Evolutionary conservation across 1,140 invertebrate genomes (phyloP).

Genomic region (Helicoverpa armigera): DNA sequence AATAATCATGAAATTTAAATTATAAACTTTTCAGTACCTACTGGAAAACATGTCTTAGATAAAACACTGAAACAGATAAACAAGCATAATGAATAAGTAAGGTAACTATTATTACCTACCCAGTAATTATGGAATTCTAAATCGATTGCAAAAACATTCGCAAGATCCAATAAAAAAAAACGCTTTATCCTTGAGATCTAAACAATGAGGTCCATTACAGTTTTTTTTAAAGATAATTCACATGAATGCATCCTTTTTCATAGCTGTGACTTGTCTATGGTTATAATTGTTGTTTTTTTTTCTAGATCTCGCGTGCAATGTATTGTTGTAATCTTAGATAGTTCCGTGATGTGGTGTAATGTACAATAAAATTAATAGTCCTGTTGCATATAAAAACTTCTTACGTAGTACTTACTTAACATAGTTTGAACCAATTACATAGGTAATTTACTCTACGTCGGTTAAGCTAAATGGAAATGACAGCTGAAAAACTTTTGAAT

Average conservation of each 20-base stretch:
- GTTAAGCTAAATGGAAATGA: too few species aligned
- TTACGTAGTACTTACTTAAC: too few species aligned
- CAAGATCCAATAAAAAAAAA: constrained; percentile 13
- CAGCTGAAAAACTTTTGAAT: too few species aligned
- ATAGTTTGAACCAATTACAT: too few species aligned
- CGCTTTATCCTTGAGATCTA: constrained; percentile 36
- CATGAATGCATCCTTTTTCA: constrained; percentile 74
- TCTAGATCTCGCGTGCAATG: constrained; percentile 43
- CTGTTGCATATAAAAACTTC: too few species aligned
- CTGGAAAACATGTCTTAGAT: not conserved
- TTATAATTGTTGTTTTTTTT: constrained; percentile 23
- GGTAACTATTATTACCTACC: not conserved
- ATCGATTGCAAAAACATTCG: constrained; percentile 24
- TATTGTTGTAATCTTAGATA: constrained; percentile 28
- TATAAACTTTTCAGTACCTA: too few species aligned
- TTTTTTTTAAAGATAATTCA: constrained; percentile 74
- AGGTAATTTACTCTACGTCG: too few species aligned
- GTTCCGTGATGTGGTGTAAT: constrained; percentile 32
- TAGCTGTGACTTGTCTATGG: constrained; percentile 45
- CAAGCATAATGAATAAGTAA: not conserved
- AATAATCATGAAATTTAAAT: too few species aligned
- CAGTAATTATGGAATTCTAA: constrained; percentile 29
- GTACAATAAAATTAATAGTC: not conserved
- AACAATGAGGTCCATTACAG: constrained; percentile 45
- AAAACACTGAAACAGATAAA: not conserved